These are phyloP conservation scores for Allacma fusca DNA, from an alignment of 2,888 invertebrate species.

Conservation along the genomic window DNA sequence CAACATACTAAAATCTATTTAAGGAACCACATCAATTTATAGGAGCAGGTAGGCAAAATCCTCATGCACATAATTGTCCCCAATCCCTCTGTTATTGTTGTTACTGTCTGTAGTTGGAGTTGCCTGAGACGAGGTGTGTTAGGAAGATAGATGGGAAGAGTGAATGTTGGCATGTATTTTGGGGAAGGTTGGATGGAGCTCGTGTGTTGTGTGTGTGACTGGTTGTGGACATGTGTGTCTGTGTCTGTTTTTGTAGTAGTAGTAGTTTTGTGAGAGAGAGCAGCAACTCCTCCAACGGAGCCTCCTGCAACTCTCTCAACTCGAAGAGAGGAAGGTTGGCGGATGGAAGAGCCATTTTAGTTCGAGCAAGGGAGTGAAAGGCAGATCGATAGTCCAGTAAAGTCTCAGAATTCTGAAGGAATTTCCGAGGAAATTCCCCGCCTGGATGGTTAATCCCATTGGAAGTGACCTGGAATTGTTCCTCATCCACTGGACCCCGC, in stretches of 20 bases:
- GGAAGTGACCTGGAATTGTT: neutral
- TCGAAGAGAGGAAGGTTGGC: neutral
- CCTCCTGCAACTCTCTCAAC: neutral
- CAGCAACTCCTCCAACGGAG: neutral
- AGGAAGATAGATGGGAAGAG: neutral
- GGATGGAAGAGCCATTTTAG: conserved; percentile 52
- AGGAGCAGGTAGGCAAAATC: no score
- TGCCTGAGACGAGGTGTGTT: no score
- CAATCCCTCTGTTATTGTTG: no score
- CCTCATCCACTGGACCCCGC: neutral
- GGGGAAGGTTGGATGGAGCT: conserved; percentile 19
- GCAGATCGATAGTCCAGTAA: conserved; percentile 46
- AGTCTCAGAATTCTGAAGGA: neutral
- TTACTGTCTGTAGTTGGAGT: no score
- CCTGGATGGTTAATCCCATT: neutral
- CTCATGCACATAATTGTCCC: no score
- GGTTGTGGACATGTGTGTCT: no score
- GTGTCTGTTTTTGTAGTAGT: no score
- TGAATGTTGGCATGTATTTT: neutral
- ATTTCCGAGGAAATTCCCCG: neutral
- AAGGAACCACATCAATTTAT: no score
- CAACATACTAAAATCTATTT: no score
- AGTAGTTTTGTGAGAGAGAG: no score
- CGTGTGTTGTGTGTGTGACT: no score
- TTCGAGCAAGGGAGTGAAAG: conserved; percentile 51